A percentile compares a stretch with the other conserved stretches of the same genome.
These are phyloP conservation scores for Cassiopea xamachana DNA, from an alignment of 30 jellyfish, hydroid and myxozoan species.

Conservation along the genomic window DNA sequence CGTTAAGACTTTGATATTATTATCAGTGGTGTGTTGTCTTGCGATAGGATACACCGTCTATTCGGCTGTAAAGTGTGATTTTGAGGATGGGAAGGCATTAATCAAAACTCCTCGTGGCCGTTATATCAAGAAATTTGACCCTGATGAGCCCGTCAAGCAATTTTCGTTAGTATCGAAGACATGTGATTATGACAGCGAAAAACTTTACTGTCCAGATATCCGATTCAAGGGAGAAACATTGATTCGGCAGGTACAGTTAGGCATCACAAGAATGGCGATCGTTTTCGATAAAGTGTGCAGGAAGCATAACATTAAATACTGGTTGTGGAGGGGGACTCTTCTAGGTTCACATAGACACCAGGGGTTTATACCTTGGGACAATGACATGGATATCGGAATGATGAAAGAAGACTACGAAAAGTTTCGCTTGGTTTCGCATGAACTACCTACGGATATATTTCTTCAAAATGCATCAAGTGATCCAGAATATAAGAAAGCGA, in stretches of 20 bases:
- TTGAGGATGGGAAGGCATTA: conserved; percentile 34
- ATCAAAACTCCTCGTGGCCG: conserved; percentile 14
- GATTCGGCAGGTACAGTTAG: conserved; percentile 87
- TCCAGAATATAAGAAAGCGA: conserved; percentile 42
- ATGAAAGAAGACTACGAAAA: conserved; percentile 72
- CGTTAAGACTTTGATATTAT: neutral
- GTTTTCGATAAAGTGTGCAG: conserved; percentile 75
- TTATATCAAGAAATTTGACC: conserved; percentile 22
- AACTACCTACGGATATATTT: conserved; percentile 83
- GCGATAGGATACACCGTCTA: conserved; percentile 1
- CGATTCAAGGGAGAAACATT: conserved; percentile 85
- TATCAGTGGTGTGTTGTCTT: neutral
- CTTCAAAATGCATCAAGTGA: conserved; percentile 81
- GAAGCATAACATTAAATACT: conserved; percentile 75
- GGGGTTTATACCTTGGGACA: conserved; percentile 89
- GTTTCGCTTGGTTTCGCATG: conserved; percentile 70
- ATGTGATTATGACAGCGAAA: conserved; percentile 43
- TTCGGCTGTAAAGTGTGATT: conserved; percentile 9
- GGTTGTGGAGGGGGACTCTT: conserved; percentile 91
- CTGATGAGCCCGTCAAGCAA: neutral
- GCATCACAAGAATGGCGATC: conserved; percentile 59
- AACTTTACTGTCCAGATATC: conserved; percentile 80
- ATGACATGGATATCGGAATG: conserved; percentile 85
- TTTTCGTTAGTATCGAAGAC: conserved; percentile 13
- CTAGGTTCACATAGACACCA: conserved; percentile 81